Percentiles rank a stretch among this genome's conserved stretches.
Evolutionary conservation across 2,888 invertebrate species (phyloP).

Genomic region (Amphipyra berbera): DNA sequence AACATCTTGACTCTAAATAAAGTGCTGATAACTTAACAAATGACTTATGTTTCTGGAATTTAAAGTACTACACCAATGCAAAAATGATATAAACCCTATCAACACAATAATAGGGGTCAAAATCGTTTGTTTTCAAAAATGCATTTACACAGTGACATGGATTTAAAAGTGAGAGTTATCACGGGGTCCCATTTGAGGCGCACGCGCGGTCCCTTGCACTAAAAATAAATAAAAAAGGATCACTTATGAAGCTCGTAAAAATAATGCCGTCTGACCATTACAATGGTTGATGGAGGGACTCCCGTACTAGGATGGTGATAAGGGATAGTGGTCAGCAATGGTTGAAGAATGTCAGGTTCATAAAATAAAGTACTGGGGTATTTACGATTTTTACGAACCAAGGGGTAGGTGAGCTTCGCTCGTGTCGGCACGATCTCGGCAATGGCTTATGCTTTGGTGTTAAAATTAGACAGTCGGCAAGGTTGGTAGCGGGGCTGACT

Average conservation of each 20-base stretch:
- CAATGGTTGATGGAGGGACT: conserved; percentile 76
- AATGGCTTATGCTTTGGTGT: too few species aligned
- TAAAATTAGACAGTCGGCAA: too few species aligned
- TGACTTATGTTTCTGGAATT: conserved; percentile 88
- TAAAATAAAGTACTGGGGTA: conserved; percentile 34
- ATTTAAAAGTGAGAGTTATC: conserved; percentile 89
- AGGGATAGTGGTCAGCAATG: conserved; percentile 50
- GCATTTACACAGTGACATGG: conserved; percentile 79
- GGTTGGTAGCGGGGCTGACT: too few species aligned
- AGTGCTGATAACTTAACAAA: conserved; percentile 89
- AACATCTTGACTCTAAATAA: conserved; percentile 86
- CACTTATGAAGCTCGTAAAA: conserved; percentile 75
- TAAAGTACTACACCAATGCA: conserved; percentile 66
- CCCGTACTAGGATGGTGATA: conserved; percentile 78
- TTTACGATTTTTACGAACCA: neutral
- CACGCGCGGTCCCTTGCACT: conserved; percentile 85
- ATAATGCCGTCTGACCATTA: conserved; percentile 70
- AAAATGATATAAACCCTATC: conserved; percentile 58
- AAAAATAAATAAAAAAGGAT: conserved; percentile 70
- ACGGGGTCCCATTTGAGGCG: conserved; percentile 86
- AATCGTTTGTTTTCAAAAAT: conserved; percentile 49
- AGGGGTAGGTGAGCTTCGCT: neutral
- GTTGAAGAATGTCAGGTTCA: conserved; percentile 36
- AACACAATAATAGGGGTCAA: conserved; percentile 50
- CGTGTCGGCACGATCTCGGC: too few species aligned